phyloP scores from a whole-genome alignment of 2,888 invertebrate species.

The Xestia c-nigrum region DNA sequence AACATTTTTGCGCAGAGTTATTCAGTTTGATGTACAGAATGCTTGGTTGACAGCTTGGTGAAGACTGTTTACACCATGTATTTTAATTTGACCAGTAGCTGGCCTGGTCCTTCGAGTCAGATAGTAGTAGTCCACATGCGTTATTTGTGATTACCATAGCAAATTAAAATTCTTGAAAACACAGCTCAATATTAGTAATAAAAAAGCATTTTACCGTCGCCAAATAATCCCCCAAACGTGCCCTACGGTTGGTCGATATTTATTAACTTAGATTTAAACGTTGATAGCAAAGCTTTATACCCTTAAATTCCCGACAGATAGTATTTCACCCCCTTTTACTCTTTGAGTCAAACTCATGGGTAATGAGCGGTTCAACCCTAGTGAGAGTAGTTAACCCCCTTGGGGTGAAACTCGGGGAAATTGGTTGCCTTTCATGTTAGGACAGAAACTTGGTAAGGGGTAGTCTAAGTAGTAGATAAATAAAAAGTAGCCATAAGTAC shows the following conservation, averaged over 20 bases:
- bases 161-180: background rate
- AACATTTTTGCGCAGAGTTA: too few species aligned
- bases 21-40: too few species aligned
- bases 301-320: background rate
- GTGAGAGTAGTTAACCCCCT: slow-evolving; percentile 40
- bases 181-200: slow-evolving; percentile 21
- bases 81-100: too few species aligned
- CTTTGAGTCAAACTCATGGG: slow-evolving; percentile 45
- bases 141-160: slow-evolving; percentile 1
- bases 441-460: slow-evolving; percentile 26
- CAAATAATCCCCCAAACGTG: slow-evolving; percentile 17
- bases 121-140: background rate
- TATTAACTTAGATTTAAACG: background rate
- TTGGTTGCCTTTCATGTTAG: slow-evolving; percentile 48
- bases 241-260: background rate
- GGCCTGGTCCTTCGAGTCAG: too few species aligned
- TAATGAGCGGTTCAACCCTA: slow-evolving; percentile 13
- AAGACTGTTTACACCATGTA: too few species aligned
- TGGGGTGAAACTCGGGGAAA: slow-evolving; percentile 28
- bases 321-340: background rate
- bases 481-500: background rate
- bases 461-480: slow-evolving; percentile 11
- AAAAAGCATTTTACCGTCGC: background rate
- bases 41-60: too few species aligned
- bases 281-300: slow-evolving; percentile 29